Percentiles rank a stretch among this genome's conserved stretches.
Evolutionary conservation across 2,113 vertebrate genomes (phyloP).

Genomic region (Marmota flaviventris): DNA sequence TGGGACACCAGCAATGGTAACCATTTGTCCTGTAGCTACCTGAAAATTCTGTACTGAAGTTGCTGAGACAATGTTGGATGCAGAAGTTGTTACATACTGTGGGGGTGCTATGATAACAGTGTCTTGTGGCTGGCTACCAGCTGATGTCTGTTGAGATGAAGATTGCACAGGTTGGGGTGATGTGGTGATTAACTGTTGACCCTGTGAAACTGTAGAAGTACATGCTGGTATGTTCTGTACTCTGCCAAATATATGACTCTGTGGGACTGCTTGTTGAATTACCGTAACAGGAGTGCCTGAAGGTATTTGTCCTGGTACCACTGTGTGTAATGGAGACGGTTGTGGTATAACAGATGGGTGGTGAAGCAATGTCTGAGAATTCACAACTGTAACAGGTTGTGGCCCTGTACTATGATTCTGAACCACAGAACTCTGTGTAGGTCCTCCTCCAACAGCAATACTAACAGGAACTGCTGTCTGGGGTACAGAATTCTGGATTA

Average conservation of each 20-base stretch:
- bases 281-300: conserved; percentile 95
- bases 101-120: conserved; percentile 92
- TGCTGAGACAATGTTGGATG: conserved; percentile 91
- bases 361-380: conserved; percentile 92
- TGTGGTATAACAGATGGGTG: conserved; percentile 93
- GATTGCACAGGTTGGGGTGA: conserved; percentile 88
- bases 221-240: conserved; percentile 95
- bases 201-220: conserved; percentile 91
- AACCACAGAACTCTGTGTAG: conserved; percentile 88
- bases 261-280: conserved; percentile 95
- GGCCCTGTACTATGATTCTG: conserved; percentile 92
- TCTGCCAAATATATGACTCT: conserved; percentile 96
- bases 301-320: conserved; percentile 92
- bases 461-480: conserved; percentile 89
- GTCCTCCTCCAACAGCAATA: conserved; percentile 89
- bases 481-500: conserved; percentile 93
- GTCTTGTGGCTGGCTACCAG: conserved; percentile 91
- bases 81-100: conserved; percentile 90
- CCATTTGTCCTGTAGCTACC: conserved; percentile 92
- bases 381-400: conserved; percentile 87
- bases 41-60: conserved; percentile 94
- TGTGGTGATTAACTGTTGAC: conserved; percentile 91
- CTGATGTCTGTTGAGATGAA: conserved; percentile 89
- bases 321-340: conserved; percentile 89
- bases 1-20: conserved; percentile 92